These are phyloP conservation scores for Sicus ferrugineus DNA, from an alignment of 2,888 invertebrate genomes.

Conservation along the genomic window DNA sequence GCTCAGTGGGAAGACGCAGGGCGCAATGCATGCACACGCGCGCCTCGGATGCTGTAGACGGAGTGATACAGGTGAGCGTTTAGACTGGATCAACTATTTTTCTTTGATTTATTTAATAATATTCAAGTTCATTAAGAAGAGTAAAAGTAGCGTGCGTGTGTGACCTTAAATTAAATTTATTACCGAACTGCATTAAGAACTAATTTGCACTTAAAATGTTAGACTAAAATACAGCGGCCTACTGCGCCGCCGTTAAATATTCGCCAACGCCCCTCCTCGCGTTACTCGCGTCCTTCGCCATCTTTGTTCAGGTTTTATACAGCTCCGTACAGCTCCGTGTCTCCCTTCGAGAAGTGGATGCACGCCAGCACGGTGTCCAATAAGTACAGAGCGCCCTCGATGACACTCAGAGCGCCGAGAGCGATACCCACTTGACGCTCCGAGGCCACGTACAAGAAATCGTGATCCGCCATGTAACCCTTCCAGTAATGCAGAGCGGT, in stretches of 20 bases:
- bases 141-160: too few species aligned
- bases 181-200: slow-evolving; percentile 36
- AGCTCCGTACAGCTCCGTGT: slow-evolving; percentile 39
- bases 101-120: too few species aligned
- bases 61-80: slow-evolving; percentile 48
- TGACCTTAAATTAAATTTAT: not conserved
- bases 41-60: slow-evolving; percentile 43
- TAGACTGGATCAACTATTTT: too few species aligned
- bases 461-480: slow-evolving; percentile 83
- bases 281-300: too few species aligned
- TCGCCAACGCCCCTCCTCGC: too few species aligned
- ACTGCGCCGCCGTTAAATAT: too few species aligned
- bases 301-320: too few species aligned
- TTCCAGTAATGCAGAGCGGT: slow-evolving; percentile 90
- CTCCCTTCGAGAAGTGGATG: slow-evolving; percentile 76
- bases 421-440: slow-evolving; percentile 85
- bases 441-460: slow-evolving; percentile 75
- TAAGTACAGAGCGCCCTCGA: slow-evolving; percentile 81
- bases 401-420: slow-evolving; percentile 80
- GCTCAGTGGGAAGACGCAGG: slow-evolving; percentile 43
- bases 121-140: too few species aligned
- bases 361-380: slow-evolving; percentile 81
- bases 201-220: too few species aligned
- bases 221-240: too few species aligned
- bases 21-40: slow-evolving; percentile 38